Evolutionary conservation across 2,113 vertebrate genomes (phyloP), one percentile per base, ranked within the genome.

Genomic region (Rhagologus leucostigma): DNA sequence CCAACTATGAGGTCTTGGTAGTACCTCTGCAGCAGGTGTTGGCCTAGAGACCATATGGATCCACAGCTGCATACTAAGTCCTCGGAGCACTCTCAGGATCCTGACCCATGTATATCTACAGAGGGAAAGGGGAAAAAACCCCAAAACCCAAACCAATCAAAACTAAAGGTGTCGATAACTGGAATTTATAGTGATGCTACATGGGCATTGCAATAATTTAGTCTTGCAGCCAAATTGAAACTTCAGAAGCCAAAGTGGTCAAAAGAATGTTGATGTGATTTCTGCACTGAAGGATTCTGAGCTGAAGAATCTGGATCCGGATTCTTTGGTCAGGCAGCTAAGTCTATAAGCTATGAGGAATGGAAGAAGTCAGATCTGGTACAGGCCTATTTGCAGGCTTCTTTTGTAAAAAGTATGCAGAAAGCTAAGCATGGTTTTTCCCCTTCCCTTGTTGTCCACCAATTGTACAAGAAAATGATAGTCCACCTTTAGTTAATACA

Each of bases 21-120:
- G 67, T 73, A 71, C 79, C 88, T 94, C 77, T 89, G 82, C 77
- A 96, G 92, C 96, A 97, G 91, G 42, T 95, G 89, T 88, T 94
- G 80, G 70, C 47, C 83, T 81, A 60, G 50, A 85, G 85, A 95
- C 89, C 91, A 94, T 89, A 80, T 64, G 93, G 92, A 96, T 78
- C 62, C 94, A 89, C 92, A 96, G 91, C 97, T 96, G 96, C 81
- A 87, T 74, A 7, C 46, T 50, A 64, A 84, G 74, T 91, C 84
- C 78, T 97, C 82, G 47, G 78, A 95, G 68, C 60, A 89, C 73
- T 78, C 70, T 52, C 77, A 94, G 91, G 57, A 89, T 93, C 80
- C 49, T 92, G 88, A 86, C 75, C 88, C 39, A 53, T 90, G 60
- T 84, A 73, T 89, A 79, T 96, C 92, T 93, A 86, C 37, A 23